phyloP scores from a whole-genome alignment of 2,797 vertebrate species.

The Onychomys arenicola region DNA sequence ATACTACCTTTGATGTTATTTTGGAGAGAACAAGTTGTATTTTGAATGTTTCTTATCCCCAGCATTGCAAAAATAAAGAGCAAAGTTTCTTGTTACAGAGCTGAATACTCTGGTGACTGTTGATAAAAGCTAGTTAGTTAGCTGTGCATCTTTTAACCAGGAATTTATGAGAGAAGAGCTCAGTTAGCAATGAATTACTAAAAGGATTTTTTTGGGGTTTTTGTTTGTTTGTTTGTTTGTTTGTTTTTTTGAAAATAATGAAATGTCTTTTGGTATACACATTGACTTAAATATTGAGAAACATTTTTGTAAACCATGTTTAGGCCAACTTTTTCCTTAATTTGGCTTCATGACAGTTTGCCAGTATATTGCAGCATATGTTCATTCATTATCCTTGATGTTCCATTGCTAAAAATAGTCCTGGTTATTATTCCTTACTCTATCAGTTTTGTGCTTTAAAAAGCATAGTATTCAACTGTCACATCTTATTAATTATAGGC shows the following conservation, averaged over 20 bases:
- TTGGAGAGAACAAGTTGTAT: slow-evolving; percentile 19
- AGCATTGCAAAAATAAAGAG: background rate
- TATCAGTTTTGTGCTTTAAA: slow-evolving; percentile 58
- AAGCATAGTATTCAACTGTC: slow-evolving; percentile 40
- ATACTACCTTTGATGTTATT: slow-evolving; percentile 45
- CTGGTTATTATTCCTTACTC: slow-evolving; percentile 39
- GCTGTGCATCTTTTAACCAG: slow-evolving; percentile 6
- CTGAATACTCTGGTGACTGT: background rate
- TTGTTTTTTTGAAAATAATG: slow-evolving; percentile 55
- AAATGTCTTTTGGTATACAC: background rate
- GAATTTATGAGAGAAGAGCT: background rate
- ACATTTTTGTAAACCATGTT: slow-evolving; percentile 42
- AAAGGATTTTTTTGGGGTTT: background rate
- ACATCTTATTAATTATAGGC: slow-evolving; percentile 58
- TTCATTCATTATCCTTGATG: slow-evolving; percentile 60
- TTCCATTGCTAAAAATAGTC: slow-evolving; percentile 58
- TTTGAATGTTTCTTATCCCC: background rate
- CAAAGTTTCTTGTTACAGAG: slow-evolving; percentile 53
- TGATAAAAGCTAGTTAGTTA: background rate
- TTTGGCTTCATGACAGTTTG: slow-evolving; percentile 54
- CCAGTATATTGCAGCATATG: slow-evolving; percentile 16
- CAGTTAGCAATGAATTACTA: background rate
- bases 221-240: no score
- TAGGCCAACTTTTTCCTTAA: slow-evolving; percentile 57
- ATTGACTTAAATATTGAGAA: background rate